Base-by-base conservation (phyloP, 1,140 invertebrate species). In the Rhyacophila brunnea region DNA sequence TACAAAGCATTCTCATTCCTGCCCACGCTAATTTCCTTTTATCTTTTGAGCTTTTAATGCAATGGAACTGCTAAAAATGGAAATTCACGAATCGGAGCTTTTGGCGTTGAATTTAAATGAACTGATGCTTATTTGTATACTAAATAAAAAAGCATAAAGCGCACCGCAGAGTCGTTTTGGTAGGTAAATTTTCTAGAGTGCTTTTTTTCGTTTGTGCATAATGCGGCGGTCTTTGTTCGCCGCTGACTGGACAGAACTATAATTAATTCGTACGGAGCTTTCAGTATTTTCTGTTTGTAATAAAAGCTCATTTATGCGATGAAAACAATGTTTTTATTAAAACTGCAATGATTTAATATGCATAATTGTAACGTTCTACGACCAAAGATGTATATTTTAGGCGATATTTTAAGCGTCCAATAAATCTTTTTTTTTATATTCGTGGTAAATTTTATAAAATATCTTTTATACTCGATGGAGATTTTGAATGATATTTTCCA, bases 21-120 rank as follows among this genome's bases (percentile, higher is more conserved):
- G 20, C 20, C 49, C 42, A 43, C 60, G 42, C 60, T 62, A 62
- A 62, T 62, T 57, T 62, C 60, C 60, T 62, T 60, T 62, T 62
- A 62, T 62, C 60, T 57, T 57, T 56, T 48, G 60, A 62, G 60
- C 60, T 62, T 48, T 62, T 62, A 62, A 62, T 62, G 60, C 54
- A 62, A 56, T 62, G 49, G 49, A 58, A 57, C 60, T 56, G 60
- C 53, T 55, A 62, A 62, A 62, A 62, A 58, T 62, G 60, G 48
- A 62, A 62, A 62, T 62, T 62, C 60, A 46, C 53, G 40, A 62
- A 52, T 55, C 60, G 54, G 60, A 52, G 53, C 60, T 58, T n/a
- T 62, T 57, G n/a, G 54, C 60, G 54, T 40, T 61, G 60, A 62
- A 62, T 62, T 57, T 58, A 58, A 62, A 62, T 62, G 55, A 58